phyloP scores from a whole-genome alignment of 2,888 invertebrate genomes.

The Leucoptera coffeella region DNA sequence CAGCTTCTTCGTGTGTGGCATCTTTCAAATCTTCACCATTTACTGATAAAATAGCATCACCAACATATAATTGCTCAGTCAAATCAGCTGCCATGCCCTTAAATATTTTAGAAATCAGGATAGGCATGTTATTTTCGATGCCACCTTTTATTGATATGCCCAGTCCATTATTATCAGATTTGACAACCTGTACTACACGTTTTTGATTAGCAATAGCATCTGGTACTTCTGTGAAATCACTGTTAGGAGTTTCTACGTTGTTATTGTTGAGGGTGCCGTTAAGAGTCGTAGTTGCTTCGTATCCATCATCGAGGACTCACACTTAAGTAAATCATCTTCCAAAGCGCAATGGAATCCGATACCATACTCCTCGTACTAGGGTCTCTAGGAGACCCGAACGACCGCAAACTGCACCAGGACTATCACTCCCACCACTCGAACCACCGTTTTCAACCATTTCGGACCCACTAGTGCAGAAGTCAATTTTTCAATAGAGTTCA shows the following conservation, averaged over 20 bases:
- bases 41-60: slow-evolving; percentile 95
- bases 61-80: slow-evolving; percentile 95
- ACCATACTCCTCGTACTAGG: slow-evolving; percentile 89
- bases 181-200: slow-evolving; percentile 88
- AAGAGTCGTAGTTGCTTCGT: slow-evolving; percentile 71
- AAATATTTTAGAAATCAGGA: slow-evolving; percentile 97
- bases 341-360: slow-evolving; percentile 84
- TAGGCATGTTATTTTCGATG: slow-evolving; percentile 98
- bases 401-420: slow-evolving; percentile 37
- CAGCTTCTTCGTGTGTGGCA: slow-evolving; percentile 98
- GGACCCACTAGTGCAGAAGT: no score
- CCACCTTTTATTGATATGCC: slow-evolving; percentile 99
- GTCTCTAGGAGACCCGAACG: slow-evolving; percentile 86
- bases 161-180: slow-evolving; percentile 95
- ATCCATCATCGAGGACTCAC: slow-evolving; percentile 83
- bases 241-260: slow-evolving; percentile 67
- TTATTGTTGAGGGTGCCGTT: slow-evolving; percentile 73
- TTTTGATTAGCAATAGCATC: slow-evolving; percentile 92
- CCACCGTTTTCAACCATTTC: slow-evolving; percentile 44
- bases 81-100: slow-evolving; percentile 98
- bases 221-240: slow-evolving; percentile 76
- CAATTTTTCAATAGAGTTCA: no score
- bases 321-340: slow-evolving; percentile 85
- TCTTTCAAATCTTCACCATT: slow-evolving; percentile 95
- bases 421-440: slow-evolving; percentile 46